Evolutionary conservation across 2,113 vertebrate genomes (phyloP).

Genomic region (Phaetusa simplex): DNA sequence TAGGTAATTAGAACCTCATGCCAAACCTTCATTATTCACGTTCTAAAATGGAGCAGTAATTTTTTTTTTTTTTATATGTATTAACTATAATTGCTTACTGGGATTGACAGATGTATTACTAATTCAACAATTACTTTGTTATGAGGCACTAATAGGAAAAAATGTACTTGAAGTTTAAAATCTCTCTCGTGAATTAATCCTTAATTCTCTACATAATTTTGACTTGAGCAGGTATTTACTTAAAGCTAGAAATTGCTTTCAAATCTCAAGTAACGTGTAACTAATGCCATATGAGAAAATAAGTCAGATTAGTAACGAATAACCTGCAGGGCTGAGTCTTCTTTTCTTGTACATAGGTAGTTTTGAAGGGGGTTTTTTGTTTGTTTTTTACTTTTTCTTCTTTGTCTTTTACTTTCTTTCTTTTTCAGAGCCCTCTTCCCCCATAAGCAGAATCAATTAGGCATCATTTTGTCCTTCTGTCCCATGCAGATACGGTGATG

Average conservation of each 20-base stretch:
- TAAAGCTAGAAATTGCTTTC: neutral
- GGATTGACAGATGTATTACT: slow-evolving; percentile 27
- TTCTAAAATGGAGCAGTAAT: neutral
- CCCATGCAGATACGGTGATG: neutral
- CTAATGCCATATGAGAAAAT: neutral
- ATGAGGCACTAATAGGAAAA: slow-evolving; percentile 23
- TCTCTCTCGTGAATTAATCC: neutral
- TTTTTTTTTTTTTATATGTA: neutral
- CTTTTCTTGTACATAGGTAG: neutral
- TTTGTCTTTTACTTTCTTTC: neutral
- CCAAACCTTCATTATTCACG: neutral
- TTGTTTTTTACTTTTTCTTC: neutral
- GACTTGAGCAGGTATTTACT: neutral
- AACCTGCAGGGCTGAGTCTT: neutral
- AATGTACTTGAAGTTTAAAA: neutral
- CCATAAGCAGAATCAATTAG: neutral
- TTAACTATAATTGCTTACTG: slow-evolving; percentile 23
- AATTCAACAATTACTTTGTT: slow-evolving; percentile 8
- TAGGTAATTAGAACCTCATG: slow-evolving; percentile 48
- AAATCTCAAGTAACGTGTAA: neutral
- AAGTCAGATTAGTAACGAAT: neutral
- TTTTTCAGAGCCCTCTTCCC: neutral
- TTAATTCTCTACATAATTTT: slow-evolving; percentile 8
- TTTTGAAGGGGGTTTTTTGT: neutral
- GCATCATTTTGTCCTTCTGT: neutral